Base-by-base conservation (phyloP, 2,113 vertebrate genomes). In the Coreoperca whiteheadi region DNA sequence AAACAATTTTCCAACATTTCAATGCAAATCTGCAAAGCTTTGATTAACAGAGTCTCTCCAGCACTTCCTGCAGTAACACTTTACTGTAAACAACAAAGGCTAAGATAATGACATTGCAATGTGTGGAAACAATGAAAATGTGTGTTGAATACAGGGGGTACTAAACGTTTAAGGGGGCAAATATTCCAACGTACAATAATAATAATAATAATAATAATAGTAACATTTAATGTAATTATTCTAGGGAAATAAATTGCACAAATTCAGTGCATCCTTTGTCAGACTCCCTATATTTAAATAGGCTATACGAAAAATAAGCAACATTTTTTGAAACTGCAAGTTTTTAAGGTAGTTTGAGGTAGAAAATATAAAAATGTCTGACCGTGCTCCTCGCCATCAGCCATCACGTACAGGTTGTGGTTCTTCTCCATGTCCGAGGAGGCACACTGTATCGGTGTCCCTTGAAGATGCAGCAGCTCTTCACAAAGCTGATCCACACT, bases 401-500 rank as follows among this genome's bases (percentile, higher is more conserved):
- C 76, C 87, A 71, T 90, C 91, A 88, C 67, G 84, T 89, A 74
- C 88, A 76, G 56, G 23, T 77, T 82, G 37, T 51, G 73, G 81
- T 87, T 82, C 82, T 77, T 76, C 78, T 70, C 77, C 88, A 78
- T 81, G 67, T 82, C 80, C 83, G 83, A 69, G 66, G 50, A 61
- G 88, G 10, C 77, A 11, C 89, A 88, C 81, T 86, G 88, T 86
- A 85, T 90, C 77, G 34, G 76, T 21, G 67, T 87, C 81, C 63
- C 82, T 10, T 57, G 72, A 60, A 85, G 86, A 84, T 81, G 79
- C 89, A 84, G 89, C 91, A 87, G 77, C 83, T 88, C 84, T 46
- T 77, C 81, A 72, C 56, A 81, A 82, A 90, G 87, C 77, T 76
- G n/a, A 54, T 83, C 86, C 82, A 63, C 79, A 78, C 90, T 83